phyloP scores from a whole-genome alignment of 2,888 invertebrate species.

The Kuschelorhynchus macadamiae region DNA sequence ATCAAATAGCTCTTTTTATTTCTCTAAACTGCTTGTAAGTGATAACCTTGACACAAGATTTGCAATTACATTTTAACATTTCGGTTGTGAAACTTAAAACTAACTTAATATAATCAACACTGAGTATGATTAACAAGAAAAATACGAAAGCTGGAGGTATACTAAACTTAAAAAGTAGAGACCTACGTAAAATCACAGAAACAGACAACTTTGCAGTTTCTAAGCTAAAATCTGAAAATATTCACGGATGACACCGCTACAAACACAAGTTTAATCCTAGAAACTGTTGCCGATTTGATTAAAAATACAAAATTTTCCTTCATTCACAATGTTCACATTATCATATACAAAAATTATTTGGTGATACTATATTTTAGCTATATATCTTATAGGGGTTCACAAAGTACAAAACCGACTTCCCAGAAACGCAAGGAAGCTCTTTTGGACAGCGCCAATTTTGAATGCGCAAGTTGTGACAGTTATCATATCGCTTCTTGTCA shows the following conservation, averaged over 20 bases:
- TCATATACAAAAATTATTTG: too few species aligned
- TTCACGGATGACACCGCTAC: background rate
- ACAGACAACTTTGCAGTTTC: slow-evolving; percentile 27
- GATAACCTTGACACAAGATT: slow-evolving; percentile 2
- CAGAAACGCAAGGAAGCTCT: background rate
- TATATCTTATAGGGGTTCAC: background rate
- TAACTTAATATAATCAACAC: slow-evolving; percentile 32
- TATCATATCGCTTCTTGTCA: too few species aligned
- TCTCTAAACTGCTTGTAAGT: background rate
- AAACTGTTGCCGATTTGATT: background rate
- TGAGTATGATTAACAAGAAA: slow-evolving; percentile 37
- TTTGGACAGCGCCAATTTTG: too few species aligned
- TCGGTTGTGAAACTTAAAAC: slow-evolving; percentile 3
- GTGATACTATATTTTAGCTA: too few species aligned
- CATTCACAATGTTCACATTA: too few species aligned
- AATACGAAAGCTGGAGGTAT: slow-evolving; percentile 4
- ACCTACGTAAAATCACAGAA: slow-evolving; percentile 39
- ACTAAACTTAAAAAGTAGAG: slow-evolving; percentile 13
- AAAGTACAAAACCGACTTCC: background rate
- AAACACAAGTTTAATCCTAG: background rate
- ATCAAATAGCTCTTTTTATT: slow-evolving; percentile 1
- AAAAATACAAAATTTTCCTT: too few species aligned
- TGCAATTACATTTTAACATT: background rate
- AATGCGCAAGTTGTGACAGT: too few species aligned
- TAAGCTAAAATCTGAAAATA: background rate